phyloP scores from a whole-genome alignment of 2,113 vertebrate genomes.

The Lipotes vexillifer region DNA sequence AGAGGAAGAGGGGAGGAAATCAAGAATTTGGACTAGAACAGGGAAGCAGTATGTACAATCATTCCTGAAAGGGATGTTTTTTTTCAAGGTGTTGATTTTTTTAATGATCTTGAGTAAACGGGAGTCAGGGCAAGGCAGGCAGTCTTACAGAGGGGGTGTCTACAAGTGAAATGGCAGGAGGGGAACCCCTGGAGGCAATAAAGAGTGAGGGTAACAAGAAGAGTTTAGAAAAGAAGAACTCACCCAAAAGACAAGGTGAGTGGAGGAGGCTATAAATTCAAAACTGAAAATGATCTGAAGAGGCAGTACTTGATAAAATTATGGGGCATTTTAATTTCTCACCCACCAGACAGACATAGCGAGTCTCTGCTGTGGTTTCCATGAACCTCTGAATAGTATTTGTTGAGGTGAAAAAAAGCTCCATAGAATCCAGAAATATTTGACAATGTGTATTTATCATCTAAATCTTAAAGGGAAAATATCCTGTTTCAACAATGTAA shows the following conservation, averaged over 20 bases:
- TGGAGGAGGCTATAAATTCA: neutral
- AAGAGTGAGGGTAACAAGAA: neutral
- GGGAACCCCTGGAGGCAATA: neutral
- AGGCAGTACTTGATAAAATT: neutral
- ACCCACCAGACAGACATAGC: neutral
- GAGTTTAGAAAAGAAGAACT: neutral
- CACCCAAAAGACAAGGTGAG: neutral
- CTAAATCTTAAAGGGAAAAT: slow-evolving; percentile 48
- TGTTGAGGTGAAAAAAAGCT: neutral
- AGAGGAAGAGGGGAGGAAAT: neutral
- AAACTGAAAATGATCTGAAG: neutral
- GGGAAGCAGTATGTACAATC: neutral
- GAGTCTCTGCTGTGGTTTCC: neutral
- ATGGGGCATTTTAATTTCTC: neutral
- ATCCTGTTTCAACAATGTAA: slow-evolving; percentile 33
- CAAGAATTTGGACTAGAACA: neutral
- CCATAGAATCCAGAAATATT: neutral
- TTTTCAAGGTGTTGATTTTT: neutral
- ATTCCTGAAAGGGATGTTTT: neutral
- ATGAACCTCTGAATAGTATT: neutral
- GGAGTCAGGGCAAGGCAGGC: neutral
- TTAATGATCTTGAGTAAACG: neutral
- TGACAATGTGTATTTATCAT: slow-evolving; percentile 44
- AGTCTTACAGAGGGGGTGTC: neutral
- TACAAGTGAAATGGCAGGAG: neutral